These are phyloP conservation scores for Geodia barretti DNA, from an alignment of 37 sponge, comb jelly and placozoan species.

Conservation along the genomic window DNA sequence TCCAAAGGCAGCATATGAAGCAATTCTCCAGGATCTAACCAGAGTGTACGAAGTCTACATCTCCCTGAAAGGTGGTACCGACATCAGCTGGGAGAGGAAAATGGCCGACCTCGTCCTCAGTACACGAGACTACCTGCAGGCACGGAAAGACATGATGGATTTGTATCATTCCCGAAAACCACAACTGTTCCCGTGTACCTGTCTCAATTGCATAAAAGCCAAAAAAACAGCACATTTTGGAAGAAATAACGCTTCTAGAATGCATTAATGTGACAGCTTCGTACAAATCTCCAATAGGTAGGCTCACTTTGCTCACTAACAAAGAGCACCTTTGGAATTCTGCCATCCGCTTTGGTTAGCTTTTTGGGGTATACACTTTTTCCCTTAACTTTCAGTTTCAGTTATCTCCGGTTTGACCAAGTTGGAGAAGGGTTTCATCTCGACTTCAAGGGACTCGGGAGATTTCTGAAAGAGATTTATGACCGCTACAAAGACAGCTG, in stretches of 20 bases:
- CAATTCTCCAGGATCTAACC: slow-evolving; percentile 34
- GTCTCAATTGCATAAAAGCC: too few species aligned
- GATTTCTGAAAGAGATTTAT: slow-evolving; percentile 28
- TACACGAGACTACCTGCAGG: slow-evolving; percentile 33
- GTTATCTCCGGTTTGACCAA: slow-evolving; percentile 46
- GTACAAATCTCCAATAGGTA: too few species aligned
- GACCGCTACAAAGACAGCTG: slow-evolving; percentile 59
- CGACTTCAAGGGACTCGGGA: slow-evolving; percentile 18
- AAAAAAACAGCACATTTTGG: too few species aligned
- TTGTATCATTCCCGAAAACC: slow-evolving; percentile 56
- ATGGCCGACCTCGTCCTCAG: slow-evolving; percentile 52
- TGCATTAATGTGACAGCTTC: too few species aligned
- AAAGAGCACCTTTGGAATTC: too few species aligned
- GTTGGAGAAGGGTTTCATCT: slow-evolving; percentile 17
- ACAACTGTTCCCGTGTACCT: not conserved
- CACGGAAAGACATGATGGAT: slow-evolving; percentile 57
- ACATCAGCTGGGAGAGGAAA: slow-evolving; percentile 64
- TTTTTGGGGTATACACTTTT: too few species aligned
- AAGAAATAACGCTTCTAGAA: too few species aligned
- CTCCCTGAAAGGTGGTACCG: slow-evolving; percentile 53
- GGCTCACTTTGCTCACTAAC: too few species aligned
- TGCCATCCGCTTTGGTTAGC: too few species aligned
- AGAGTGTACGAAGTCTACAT: slow-evolving; percentile 50
- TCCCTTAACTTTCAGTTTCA: too few species aligned
- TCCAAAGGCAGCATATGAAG: slow-evolving; percentile 39